Conservation (phyloP, 2,113 vertebrate species). For the Acrocephalus arundinaceus region DNA sequence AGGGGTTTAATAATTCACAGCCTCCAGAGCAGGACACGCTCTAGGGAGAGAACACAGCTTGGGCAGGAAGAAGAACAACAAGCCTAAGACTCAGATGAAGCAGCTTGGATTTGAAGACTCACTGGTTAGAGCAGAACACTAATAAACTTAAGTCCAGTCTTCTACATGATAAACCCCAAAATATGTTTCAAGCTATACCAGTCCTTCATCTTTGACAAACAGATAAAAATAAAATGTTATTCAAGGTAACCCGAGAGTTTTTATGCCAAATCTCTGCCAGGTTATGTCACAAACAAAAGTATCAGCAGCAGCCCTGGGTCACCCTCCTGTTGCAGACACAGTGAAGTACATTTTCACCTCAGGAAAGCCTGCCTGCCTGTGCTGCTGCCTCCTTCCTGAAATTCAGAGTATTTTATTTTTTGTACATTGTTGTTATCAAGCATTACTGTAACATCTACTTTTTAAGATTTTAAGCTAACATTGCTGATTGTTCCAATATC, state of each 20-base stretch:
- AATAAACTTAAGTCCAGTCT: not conserved
- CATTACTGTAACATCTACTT: slow-evolving; percentile 26
- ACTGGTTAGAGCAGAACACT: not conserved
- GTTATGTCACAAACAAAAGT: not conserved
- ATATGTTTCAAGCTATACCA: not conserved
- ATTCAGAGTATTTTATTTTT: not conserved
- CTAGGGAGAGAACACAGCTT: not conserved
- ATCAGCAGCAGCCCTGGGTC: not conserved
- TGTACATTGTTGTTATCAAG: not conserved
- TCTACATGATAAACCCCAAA: not conserved
- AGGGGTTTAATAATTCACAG: not conserved
- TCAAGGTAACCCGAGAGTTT: fast-evolving
- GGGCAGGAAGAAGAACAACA: not conserved
- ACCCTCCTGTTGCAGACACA: not conserved
- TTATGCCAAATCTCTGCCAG: not conserved
- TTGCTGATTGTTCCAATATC: slow-evolving; percentile 48
- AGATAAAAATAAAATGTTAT: not conserved
- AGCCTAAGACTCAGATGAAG: too few species aligned
- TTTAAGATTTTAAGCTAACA: slow-evolving; percentile 54
- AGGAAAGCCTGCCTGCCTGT: not conserved
- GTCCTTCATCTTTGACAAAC: not conserved
- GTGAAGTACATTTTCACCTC: not conserved
- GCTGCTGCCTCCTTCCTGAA: not conserved
- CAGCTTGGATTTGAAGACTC: not conserved
- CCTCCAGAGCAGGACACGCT: not conserved